phyloP scores from a whole-genome alignment of 2,113 vertebrate genomes.

The Macheiramphus alcinus region DNA sequence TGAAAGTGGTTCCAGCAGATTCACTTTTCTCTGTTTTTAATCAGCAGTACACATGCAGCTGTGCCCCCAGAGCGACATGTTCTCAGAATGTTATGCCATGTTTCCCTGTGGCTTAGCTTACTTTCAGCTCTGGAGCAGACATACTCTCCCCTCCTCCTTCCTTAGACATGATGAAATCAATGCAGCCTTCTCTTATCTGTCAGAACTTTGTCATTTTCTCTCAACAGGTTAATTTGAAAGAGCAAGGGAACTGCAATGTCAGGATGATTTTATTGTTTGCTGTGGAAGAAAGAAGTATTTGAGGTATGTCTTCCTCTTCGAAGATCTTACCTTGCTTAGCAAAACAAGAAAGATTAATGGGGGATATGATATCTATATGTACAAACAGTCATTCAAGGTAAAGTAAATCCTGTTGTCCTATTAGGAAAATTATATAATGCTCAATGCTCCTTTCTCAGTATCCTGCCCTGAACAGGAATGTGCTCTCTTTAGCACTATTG shows the following conservation, averaged over 20 bases:
- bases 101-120: not conserved
- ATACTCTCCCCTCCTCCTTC: not conserved
- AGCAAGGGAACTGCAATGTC: slow-evolving; percentile 82
- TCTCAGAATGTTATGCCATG: not conserved
- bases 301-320: slow-evolving; percentile 83
- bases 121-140: not conserved
- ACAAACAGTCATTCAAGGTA: slow-evolving; percentile 86
- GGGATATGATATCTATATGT: slow-evolving; percentile 80
- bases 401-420: not conserved
- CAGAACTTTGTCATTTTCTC: not conserved
- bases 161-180: not conserved
- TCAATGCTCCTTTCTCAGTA: not conserved
- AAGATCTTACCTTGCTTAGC: slow-evolving; percentile 82
- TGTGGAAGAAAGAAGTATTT: slow-evolving; percentile 60
- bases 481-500: not conserved
- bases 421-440: not conserved
- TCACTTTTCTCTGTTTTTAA: not conserved
- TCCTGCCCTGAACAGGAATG: not conserved
- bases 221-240: slow-evolving; percentile 82
- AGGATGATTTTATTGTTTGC: slow-evolving; percentile 70
- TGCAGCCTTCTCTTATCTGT: too few relatives aligned
- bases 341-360: slow-evolving; percentile 83
- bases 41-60: not conserved
- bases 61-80: not conserved
- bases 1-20: not conserved